Evolutionary conservation across 2,797 vertebrate genomes (phyloP), one percentile per base, ranked within the genome.

Genomic region (Brachyalestes nurse): DNA sequence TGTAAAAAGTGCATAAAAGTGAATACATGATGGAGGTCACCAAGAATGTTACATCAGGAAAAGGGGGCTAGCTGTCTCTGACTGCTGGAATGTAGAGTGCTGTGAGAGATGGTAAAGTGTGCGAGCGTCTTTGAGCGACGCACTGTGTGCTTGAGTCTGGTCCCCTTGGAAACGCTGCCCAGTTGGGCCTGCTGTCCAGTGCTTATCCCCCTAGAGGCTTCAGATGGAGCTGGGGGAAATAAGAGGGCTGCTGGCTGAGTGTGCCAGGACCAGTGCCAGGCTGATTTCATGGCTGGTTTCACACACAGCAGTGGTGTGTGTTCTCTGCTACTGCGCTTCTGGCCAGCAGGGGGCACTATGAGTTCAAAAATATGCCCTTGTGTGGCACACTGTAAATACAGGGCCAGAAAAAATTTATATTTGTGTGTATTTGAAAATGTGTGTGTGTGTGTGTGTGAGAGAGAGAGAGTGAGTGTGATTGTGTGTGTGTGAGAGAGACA

Each of bases 261-360:
- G 88, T 88, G 85, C 90, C 87, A 90, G 82, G 86, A 86, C 87
- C 90, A 87, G 83, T 89, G 93, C 92, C 93, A 93, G 90, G 82
- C 88, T 93, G 93, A 93, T 94, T 94, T 94, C 92, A 93, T 85
- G 90, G 77, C 89, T 90, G 89, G 90, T 73, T 88, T 91, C 88
- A 88, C 88, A 88, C 83, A 81, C 84, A 90, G 90, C 84, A 81
- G 87, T 89, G 80, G 85, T 80, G 83, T 84, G 77, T 87, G 82
- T 87, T 72, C 28, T 19, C 17, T 86, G 79, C 58, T 2, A 60
- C 82, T 23, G 28, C 12, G 9, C 40, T 66, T 25, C 55, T 80
- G 28, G 25, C 93, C 95, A 92, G 90, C 89, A 93, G 94, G 93
- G 93, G 95, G 90, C 94, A 93, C 90, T 95, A 86, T 87, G 83